phyloP scores from a whole-genome alignment of 2,888 invertebrate species.

The Tineola bisselliella region DNA sequence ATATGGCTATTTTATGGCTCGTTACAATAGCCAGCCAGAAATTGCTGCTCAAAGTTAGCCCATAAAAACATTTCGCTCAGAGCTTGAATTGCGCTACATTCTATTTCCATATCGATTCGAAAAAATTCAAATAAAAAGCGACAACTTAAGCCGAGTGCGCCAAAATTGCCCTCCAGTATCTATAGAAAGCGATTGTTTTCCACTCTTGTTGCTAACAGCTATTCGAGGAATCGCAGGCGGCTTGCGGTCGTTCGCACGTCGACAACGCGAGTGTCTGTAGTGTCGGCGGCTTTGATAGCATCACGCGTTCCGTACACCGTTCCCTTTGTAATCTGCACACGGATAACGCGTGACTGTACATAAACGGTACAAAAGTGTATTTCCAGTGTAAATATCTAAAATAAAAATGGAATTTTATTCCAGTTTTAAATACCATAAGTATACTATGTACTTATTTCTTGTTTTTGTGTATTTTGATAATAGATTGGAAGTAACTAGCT shows the following conservation, averaged over 20 bases:
- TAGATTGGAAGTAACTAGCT: too few species aligned
- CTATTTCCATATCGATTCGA: too few species aligned
- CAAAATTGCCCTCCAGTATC: too few species aligned
- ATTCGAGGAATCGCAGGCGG: slow-evolving; percentile 15
- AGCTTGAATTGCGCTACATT: too few species aligned
- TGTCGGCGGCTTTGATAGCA: slow-evolving; percentile 10
- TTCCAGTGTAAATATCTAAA: not conserved
- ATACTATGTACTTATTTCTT: too few species aligned
- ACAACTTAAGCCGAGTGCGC: too few species aligned
- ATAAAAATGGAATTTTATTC: too few species aligned
- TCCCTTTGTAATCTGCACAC: slow-evolving; percentile 2
- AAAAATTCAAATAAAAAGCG: too few species aligned
- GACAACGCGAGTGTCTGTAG: not conserved
- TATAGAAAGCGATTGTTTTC: slow-evolving; percentile 16
- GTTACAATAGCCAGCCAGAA: not conserved
- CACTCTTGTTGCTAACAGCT: slow-evolving; percentile 13
- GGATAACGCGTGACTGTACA: not conserved
- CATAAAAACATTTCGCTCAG: slow-evolving; percentile 3
- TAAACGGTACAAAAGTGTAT: not conserved
- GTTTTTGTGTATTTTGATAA: too few species aligned
- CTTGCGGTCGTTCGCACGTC: slow-evolving; percentile 14
- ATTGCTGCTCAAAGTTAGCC: not conserved
- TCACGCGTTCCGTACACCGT: not conserved
- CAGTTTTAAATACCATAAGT: too few species aligned
- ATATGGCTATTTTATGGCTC: slow-evolving; percentile 3